Percentiles rank a stretch among this genome's conserved stretches.
Conservation (phyloP, 2,797 vertebrate species). For the Hapalemur alaotrensis region DNA sequence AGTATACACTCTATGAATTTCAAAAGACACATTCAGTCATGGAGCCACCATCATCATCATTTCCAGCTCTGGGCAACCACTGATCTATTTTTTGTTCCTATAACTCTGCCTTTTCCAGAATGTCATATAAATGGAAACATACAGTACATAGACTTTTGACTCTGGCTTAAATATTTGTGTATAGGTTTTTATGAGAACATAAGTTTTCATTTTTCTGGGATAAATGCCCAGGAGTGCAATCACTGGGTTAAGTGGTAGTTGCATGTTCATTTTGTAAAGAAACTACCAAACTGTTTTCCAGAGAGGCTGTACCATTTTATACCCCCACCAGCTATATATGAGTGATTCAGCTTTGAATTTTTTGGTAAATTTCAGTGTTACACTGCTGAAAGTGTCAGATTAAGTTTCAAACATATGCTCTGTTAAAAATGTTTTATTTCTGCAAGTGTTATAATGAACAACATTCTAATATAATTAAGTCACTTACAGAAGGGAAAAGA, state of each 20-base stretch:
- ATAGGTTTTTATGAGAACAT: neutral
- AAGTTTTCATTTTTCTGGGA: neutral
- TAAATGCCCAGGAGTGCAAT: neutral
- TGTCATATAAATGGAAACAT: neutral
- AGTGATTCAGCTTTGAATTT: neutral
- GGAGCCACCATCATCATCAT: neutral
- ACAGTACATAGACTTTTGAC: neutral
- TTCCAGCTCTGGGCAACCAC: neutral
- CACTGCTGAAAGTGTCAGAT: neutral
- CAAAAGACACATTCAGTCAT: neutral
- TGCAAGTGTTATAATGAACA: neutral
- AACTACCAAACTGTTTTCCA: neutral
- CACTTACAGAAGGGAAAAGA: neutral
- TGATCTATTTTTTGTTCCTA: neutral
- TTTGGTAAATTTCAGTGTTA: neutral
- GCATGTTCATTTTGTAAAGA: conserved; percentile 17
- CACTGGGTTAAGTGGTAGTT: neutral
- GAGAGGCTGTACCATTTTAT: neutral
- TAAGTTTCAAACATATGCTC: neutral
- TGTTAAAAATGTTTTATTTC: neutral
- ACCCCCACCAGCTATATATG: neutral
- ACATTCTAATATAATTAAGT: neutral
- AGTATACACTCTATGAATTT: neutral
- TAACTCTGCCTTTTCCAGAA: conserved; percentile 2
- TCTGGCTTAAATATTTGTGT: neutral